These are phyloP conservation scores for Protobothrops flavoviridis DNA, from an alignment of 2,113 vertebrate genomes.

Conservation along the genomic window DNA sequence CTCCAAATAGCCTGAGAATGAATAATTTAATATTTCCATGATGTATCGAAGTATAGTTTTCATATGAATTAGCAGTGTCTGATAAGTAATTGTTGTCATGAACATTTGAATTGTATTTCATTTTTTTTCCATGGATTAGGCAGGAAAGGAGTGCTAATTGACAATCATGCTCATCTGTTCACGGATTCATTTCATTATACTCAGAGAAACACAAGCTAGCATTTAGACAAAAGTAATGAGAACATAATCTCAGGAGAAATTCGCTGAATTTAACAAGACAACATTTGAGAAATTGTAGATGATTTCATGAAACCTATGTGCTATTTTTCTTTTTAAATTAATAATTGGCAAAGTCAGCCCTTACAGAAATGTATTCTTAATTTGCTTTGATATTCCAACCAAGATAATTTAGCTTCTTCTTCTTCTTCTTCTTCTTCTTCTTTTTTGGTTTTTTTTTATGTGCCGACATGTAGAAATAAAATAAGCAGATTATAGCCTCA, in stretches of 20 bases:
- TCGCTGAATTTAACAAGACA: background rate
- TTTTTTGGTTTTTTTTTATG: background rate
- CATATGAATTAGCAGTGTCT: constrained; percentile 26
- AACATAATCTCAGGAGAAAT: background rate
- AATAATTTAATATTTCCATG: constrained; percentile 29
- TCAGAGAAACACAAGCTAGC: background rate
- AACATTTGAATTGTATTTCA: constrained; percentile 12
- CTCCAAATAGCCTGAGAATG: background rate
- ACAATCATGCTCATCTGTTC: constrained; percentile 17
- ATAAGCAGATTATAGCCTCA: background rate
- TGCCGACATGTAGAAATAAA: background rate
- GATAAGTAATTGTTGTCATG: constrained; percentile 17
- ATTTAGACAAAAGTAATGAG: constrained; percentile 3
- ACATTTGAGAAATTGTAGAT: background rate
- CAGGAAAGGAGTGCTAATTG: constrained; percentile 15
- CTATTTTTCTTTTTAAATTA: background rate
- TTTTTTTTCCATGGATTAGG: background rate
- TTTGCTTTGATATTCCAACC: background rate
- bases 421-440: too few relatives aligned
- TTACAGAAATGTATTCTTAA: background rate
- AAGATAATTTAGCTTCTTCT: background rate
- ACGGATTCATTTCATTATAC: constrained; percentile 21
- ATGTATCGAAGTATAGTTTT: constrained; percentile 21
- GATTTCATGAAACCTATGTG: background rate
- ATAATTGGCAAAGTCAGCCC: background rate